Percentiles rank a stretch among this genome's conserved stretches.
Evolutionary conservation across 1,140 invertebrate genomes (phyloP).

Genomic region (Euura saliciscinereae): DNA sequence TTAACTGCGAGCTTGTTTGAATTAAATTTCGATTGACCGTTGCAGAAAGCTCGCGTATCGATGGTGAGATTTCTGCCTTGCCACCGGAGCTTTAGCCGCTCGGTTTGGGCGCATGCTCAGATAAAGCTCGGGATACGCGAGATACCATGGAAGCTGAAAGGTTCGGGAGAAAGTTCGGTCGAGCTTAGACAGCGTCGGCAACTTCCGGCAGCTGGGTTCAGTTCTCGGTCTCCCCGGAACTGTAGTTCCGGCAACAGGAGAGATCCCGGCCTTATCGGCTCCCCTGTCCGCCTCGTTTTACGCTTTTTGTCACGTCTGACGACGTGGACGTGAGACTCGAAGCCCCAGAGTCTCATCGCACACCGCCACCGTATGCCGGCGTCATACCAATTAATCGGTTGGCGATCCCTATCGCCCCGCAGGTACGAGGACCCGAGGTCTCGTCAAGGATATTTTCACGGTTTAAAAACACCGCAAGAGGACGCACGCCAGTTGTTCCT

Average conservation of each 20-base stretch:
- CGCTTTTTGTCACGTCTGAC: conserved; percentile 42
- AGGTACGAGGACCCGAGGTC: not conserved
- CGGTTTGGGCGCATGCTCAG: not conserved
- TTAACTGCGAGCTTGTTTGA: no score
- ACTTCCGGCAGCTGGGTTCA: conserved; percentile 45
- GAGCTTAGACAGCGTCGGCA: conserved; percentile 31
- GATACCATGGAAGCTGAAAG: conserved; percentile 25
- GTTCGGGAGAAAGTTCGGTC: conserved; percentile 22
- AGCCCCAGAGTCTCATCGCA: conserved; percentile 29
- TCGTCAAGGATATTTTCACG: not conserved
- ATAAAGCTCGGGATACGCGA: conserved; percentile 18
- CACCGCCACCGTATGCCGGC: conserved; percentile 45
- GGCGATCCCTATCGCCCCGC: conserved; percentile 52
- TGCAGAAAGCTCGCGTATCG: not conserved
- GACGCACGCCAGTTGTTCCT: conserved; percentile 5
- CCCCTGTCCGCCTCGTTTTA: conserved; percentile 34
- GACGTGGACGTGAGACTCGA: conserved; percentile 34
- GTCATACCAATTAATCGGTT: conserved; percentile 59
- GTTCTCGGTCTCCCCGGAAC: conserved; percentile 42
- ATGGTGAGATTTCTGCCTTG: not conserved
- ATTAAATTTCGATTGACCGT: no score
- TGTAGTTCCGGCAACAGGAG: conserved; percentile 34
- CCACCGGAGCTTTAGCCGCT: not conserved
- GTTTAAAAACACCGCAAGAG: not conserved
- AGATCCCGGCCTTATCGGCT: conserved; percentile 55